A percentile compares a stretch with the other conserved stretches of the same genome.
phyloP scores from a whole-genome alignment of 2,888 invertebrate species.

The Eupithecia subumbrata region DNA sequence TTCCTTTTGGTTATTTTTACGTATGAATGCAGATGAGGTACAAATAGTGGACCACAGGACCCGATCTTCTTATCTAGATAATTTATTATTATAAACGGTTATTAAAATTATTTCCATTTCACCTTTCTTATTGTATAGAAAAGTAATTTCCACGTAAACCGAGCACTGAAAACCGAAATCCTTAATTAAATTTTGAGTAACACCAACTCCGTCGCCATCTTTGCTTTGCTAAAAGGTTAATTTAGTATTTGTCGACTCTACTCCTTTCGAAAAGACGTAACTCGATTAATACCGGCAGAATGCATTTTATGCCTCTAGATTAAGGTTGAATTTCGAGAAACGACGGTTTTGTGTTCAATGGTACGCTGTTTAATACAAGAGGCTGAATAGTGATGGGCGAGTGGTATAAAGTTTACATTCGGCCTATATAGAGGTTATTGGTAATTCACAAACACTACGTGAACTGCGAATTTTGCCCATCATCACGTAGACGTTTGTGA shows the following conservation, averaged over 20 bases:
- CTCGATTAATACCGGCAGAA: constrained; percentile 31
- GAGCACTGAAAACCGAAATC: constrained; percentile 49
- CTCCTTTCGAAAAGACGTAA: constrained; percentile 47
- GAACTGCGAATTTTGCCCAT: no score
- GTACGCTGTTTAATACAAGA: constrained; percentile 8
- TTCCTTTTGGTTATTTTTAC: no score
- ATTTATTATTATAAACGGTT: no score
- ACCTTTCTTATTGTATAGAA: not conserved
- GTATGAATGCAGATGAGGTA: no score
- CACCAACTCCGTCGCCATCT: constrained; percentile 56
- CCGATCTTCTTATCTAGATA: no score
- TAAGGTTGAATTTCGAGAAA: constrained; percentile 22
- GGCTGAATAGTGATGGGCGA: constrained; percentile 13
- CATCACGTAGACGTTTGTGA: no score
- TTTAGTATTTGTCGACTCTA: constrained; percentile 64
- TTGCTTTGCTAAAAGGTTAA: constrained; percentile 62
- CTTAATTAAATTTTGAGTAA: constrained; percentile 63
- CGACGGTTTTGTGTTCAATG: constrained; percentile 10
- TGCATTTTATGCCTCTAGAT: constrained; percentile 22
- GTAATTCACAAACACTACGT: no score
- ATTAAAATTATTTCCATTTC: not conserved
- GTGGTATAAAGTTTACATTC: not conserved
- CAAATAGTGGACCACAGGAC: no score
- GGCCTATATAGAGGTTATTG: not conserved
- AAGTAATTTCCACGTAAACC: constrained; percentile 35